Percentiles rank a stretch among this genome's conserved stretches.
Evolutionary conservation across 2,113 vertebrate genomes (phyloP).

Genomic region (Rhegmatorhina hoffmannsi): DNA sequence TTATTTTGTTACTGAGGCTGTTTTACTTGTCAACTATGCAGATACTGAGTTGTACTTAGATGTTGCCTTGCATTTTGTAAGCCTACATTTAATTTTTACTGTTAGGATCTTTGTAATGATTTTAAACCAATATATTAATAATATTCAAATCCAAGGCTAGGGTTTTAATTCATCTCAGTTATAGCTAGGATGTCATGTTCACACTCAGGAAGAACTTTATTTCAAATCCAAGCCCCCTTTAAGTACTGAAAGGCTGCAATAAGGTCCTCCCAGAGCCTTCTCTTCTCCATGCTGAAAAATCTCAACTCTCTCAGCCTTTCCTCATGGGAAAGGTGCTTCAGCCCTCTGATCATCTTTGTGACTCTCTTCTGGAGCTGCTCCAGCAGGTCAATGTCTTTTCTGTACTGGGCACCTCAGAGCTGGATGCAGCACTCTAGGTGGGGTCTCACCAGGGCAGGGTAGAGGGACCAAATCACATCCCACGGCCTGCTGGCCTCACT

Average conservation of each 20-base stretch:
- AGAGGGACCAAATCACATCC: neutral
- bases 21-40: neutral
- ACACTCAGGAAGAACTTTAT: neutral
- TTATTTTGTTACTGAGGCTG: neutral
- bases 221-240: neutral
- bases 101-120: neutral
- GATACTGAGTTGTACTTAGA: neutral
- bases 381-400: neutral
- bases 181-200: neutral
- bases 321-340: neutral
- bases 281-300: neutral
- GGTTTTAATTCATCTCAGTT: neutral
- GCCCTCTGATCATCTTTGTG: neutral
- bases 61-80: neutral
- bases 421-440: neutral
- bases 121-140: neutral
- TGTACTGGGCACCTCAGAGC: rapidly evolving
- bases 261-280: neutral
- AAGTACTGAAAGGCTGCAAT: neutral
- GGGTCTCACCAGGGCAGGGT: rapidly evolving
- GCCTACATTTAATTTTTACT: neutral
- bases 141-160: neutral
- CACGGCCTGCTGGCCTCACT: rapidly evolving
- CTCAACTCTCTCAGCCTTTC: neutral
- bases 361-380: neutral